Conservation (phyloP, 2,888 invertebrate genomes). For the Eupithecia exiguata region DNA sequence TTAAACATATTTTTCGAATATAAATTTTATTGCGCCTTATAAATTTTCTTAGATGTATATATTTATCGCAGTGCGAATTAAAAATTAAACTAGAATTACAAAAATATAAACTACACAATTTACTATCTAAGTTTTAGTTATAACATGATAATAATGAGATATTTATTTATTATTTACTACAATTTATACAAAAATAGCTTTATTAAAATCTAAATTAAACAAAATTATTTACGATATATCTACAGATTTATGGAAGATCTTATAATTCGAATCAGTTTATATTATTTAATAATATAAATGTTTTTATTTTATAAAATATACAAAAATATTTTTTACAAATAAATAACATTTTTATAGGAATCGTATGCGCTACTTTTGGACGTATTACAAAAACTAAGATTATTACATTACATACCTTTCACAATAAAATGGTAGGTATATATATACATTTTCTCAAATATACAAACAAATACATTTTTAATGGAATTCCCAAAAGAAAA, state of each 20-base stretch:
- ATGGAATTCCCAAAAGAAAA: not conserved
- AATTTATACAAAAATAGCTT: conserved; percentile 74
- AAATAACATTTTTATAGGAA: conserved; percentile 80
- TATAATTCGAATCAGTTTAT: conserved; percentile 56
- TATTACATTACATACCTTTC: not conserved
- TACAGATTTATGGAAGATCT: conserved; percentile 78
- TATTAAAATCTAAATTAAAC: conserved; percentile 55
- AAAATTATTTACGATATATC: conserved; percentile 68
- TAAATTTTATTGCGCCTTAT: conserved; percentile 81
- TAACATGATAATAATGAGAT: conserved; percentile 68
- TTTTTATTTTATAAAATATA: conserved; percentile 65
- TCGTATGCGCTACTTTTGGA: conserved; percentile 62
- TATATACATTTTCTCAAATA: not conserved
- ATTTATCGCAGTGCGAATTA: conserved; percentile 78
- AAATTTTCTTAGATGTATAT: conserved; percentile 81
- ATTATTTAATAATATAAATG: conserved; percentile 58
- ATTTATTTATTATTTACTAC: conserved; percentile 67
- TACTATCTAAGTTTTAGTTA: conserved; percentile 68
- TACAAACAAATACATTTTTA: not conserved
- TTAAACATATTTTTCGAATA: conserved; percentile 63
- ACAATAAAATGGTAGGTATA: not conserved
- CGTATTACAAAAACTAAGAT: conserved; percentile 37
- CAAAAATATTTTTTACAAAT: conserved; percentile 78
- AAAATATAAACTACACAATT: conserved; percentile 64
- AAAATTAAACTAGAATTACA: conserved; percentile 66